Evolutionary conservation across 2,797 vertebrate genomes (phyloP).

Genomic region (Oceanodroma leucorhoa): DNA sequence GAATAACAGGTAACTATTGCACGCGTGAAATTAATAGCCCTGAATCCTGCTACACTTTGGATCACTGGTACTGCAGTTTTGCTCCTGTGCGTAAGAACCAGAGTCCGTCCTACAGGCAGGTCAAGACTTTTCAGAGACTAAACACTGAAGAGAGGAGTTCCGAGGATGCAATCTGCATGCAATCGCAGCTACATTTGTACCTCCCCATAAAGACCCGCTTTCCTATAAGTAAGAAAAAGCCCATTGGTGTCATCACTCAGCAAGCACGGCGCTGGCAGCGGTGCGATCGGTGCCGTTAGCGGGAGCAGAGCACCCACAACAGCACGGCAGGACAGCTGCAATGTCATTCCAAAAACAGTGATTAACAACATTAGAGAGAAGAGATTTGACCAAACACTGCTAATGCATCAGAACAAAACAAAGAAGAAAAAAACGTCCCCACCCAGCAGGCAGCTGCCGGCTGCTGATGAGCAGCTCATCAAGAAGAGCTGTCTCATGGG

Average conservation of each 20-base stretch:
- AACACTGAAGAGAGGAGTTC: not conserved
- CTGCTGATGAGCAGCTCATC: not conserved
- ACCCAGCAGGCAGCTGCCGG: not conserved
- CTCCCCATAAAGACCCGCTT: not conserved
- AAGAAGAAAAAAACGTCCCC: not conserved
- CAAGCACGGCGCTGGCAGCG: fast-evolving
- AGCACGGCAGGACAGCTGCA: not conserved
- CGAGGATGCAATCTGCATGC: not conserved
- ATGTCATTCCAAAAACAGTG: not conserved
- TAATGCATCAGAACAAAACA: not conserved
- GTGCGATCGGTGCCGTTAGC: fast-evolving
- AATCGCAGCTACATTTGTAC: not conserved
- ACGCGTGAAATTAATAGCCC: not conserved
- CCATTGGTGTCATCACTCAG: not conserved
- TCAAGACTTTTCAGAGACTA: not conserved
- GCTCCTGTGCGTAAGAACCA: not conserved
- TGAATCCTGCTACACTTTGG: not conserved
- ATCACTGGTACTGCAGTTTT: not conserved
- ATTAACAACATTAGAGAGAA: not conserved
- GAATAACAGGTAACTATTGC: not conserved
- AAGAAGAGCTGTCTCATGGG: not conserved
- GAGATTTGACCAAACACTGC: not conserved
- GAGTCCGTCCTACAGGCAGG: not conserved
- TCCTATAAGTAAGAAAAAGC: not conserved
- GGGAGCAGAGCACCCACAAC: not conserved